phyloP scores from a whole-genome alignment of 2,113 vertebrate species.

The Chrysemys picta region DNA sequence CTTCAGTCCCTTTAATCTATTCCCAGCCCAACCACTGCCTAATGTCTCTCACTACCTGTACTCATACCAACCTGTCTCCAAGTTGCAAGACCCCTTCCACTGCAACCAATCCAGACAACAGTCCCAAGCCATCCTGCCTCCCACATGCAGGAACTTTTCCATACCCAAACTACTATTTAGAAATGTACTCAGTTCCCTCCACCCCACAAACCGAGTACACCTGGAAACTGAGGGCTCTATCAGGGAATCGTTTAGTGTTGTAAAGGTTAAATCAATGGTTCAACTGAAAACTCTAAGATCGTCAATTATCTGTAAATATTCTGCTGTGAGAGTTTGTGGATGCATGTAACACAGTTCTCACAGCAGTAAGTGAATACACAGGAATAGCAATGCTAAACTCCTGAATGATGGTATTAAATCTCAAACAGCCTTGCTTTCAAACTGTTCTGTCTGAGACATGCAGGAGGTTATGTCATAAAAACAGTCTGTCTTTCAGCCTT shows the following conservation, averaged over 20 bases:
- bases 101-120: neutral
- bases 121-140: neutral
- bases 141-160: neutral
- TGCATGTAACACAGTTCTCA: neutral
- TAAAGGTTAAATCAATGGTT: neutral
- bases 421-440: neutral
- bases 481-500: neutral
- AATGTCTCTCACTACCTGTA: neutral
- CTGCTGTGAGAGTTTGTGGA: neutral
- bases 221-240: neutral
- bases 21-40: neutral
- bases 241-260: neutral
- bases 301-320: neutral
- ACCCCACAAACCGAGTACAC: neutral
- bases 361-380: fast-evolving
- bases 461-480: fast-evolving
- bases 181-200: neutral
- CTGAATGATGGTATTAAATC: neutral
- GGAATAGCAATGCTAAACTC: neutral
- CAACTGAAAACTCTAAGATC: neutral
- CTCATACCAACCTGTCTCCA: neutral
- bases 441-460: neutral
- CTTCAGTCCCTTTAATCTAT: neutral
- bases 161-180: neutral
- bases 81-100: neutral